Percentiles rank a stretch among this genome's conserved stretches.
These are phyloP conservation scores for Drosophila cracens DNA, from an alignment of 2,888 invertebrate genomes.

Conservation along the genomic window DNA sequence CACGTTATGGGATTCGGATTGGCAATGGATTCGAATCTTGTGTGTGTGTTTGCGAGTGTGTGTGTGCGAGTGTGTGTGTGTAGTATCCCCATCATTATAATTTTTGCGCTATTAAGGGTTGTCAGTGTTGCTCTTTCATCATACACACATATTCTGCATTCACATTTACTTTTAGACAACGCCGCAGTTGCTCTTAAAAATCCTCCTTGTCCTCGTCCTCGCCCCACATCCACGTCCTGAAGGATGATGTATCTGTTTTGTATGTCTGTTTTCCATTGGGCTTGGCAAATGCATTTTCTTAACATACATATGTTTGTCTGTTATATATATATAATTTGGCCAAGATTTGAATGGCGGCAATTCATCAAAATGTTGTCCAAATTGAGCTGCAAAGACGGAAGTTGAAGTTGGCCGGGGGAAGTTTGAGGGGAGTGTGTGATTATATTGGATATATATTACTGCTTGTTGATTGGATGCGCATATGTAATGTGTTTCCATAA, in stretches of 20 bases:
- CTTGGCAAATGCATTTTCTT: constrained; percentile 54
- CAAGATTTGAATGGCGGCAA: constrained; percentile 51
- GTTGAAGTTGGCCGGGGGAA: neutral
- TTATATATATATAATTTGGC: constrained; percentile 47
- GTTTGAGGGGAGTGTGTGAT: neutral
- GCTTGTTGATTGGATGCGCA: constrained; percentile 17
- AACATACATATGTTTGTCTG: constrained; percentile 45
- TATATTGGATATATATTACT: constrained; percentile 1
- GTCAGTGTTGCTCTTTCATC: constrained; percentile 57
- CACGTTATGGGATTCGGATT: constrained; percentile 56
- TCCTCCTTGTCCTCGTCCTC: constrained; percentile 32
- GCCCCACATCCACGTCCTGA: constrained; percentile 5
- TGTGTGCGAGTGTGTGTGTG: constrained; percentile 18
- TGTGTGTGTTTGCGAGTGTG: constrained; percentile 22
- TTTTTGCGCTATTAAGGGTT: constrained; percentile 65
- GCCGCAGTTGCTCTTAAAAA: constrained; percentile 50
- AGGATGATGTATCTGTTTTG: constrained; percentile 68
- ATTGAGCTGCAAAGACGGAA: constrained; percentile 39
- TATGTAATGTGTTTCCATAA: neutral
- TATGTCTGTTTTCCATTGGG: constrained; percentile 1
- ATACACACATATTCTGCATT: constrained; percentile 44
- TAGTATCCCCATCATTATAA: constrained; percentile 28
- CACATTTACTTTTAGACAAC: constrained; percentile 29
- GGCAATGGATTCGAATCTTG: constrained; percentile 16
- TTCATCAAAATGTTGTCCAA: constrained; percentile 66